Evolutionary conservation across 2,797 vertebrate species (phyloP).

Genomic region (Ciconia nigra): DNA sequence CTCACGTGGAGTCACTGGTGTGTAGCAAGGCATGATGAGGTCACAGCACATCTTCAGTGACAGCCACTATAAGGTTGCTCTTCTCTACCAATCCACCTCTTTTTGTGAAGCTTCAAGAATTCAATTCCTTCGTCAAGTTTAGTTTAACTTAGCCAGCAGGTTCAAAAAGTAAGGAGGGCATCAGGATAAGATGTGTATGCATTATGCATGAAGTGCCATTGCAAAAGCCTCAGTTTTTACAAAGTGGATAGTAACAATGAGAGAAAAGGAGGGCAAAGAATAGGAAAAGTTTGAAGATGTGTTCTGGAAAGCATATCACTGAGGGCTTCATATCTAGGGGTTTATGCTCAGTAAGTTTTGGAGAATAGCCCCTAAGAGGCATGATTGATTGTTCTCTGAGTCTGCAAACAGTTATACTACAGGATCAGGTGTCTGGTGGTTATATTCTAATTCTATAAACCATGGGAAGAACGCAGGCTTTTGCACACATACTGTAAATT

Average conservation of each 20-base stretch:
- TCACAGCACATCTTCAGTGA: not conserved
- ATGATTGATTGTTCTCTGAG: not conserved
- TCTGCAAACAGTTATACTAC: not conserved
- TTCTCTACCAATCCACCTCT: not conserved
- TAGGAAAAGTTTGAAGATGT: not conserved
- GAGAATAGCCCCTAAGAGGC: not conserved
- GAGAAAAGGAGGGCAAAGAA: not conserved
- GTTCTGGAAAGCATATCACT: not conserved
- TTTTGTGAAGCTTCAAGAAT: not conserved
- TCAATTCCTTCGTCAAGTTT: not conserved
- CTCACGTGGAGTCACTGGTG: not conserved
- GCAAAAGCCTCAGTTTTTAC: not conserved
- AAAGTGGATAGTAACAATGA: not conserved
- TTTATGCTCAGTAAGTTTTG: not conserved
- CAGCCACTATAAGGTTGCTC: not conserved
- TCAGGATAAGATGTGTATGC: not conserved
- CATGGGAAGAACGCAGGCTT: not conserved
- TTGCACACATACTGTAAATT: not conserved
- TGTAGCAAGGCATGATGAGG: not conserved
- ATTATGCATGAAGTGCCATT: not conserved
- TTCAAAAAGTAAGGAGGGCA: not conserved
- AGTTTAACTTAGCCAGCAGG: not conserved
- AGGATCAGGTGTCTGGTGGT: not conserved
- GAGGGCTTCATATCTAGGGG: not conserved
- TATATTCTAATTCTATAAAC: not conserved